These are phyloP conservation scores for Myzus persicae DNA, from an alignment of 1,140 invertebrate genomes.

Conservation along the genomic window DNA sequence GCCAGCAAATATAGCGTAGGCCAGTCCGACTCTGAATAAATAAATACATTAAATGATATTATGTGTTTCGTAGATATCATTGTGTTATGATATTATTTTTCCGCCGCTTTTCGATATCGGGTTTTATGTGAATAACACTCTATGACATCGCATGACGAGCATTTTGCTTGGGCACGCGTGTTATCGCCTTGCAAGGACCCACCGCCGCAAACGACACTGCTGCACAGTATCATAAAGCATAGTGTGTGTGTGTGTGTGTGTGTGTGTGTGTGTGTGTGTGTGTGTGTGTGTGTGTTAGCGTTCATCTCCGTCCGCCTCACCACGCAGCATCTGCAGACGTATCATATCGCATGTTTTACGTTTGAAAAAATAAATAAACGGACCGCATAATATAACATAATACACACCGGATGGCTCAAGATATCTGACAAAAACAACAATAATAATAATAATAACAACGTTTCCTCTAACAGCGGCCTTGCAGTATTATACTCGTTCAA, in stretches of 20 bases:
- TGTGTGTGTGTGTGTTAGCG: background rate
- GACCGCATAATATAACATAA: background rate
- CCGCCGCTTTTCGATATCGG: background rate
- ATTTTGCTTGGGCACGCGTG: background rate
- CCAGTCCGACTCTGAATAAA: too few relatives aligned
- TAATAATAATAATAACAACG: background rate
- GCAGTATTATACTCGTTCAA: background rate
- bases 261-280: too few relatives aligned
- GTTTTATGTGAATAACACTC: background rate
- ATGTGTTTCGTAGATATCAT: background rate
- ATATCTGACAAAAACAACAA: constrained; percentile 13
- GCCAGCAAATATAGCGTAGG: too few relatives aligned
- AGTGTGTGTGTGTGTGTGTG: background rate
- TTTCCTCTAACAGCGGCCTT: background rate
- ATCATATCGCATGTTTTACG: background rate
- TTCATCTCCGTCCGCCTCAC: background rate
- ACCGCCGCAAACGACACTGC: background rate
- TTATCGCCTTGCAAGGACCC: constrained; percentile 36
- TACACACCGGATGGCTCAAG: constrained; percentile 54
- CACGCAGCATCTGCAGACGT: background rate
- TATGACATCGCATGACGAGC: background rate
- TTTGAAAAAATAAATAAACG: background rate
- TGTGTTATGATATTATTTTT: background rate
- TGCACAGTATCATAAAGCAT: background rate
- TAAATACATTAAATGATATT: too few relatives aligned